A percentile compares a stretch with the other conserved stretches of the same genome.
These are phyloP conservation scores for Tinamus major DNA, from an alignment of 2,797 vertebrate species.

Conservation along the genomic window DNA sequence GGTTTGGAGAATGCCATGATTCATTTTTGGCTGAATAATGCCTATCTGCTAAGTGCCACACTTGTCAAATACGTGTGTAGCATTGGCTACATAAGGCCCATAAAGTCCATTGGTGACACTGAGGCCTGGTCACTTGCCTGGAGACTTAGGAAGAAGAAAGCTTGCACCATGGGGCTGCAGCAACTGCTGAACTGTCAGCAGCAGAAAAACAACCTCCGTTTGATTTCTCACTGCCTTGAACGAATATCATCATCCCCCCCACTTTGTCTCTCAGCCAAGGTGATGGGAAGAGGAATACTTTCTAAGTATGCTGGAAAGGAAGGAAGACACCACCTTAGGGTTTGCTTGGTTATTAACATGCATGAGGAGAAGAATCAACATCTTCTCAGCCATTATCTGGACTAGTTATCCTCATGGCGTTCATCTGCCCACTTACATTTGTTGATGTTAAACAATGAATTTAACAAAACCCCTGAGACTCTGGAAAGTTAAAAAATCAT, in stretches of 20 bases:
- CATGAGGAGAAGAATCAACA: background rate
- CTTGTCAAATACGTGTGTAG: fast-evolving
- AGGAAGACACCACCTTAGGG: background rate
- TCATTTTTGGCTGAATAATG: background rate
- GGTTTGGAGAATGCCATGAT: background rate
- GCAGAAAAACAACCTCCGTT: background rate
- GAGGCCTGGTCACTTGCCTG: background rate
- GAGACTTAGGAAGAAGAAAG: background rate
- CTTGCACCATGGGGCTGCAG: background rate
- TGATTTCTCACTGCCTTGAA: background rate
- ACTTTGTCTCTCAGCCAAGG: background rate
- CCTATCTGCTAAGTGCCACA: fast-evolving
- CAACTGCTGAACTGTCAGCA: background rate
- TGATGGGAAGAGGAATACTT: background rate
- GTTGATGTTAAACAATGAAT: background rate
- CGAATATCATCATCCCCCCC: background rate
- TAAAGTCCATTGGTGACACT: fast-evolving
- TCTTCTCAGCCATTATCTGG: background rate
- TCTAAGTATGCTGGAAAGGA: background rate
- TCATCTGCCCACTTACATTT: background rate
- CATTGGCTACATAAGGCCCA: fast-evolving
- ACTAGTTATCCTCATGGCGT: background rate
- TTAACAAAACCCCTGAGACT: background rate
- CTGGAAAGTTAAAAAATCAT: background rate
- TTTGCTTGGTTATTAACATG: background rate